phyloP scores from a whole-genome alignment of 2,797 vertebrate species.

The Threskiornis aethiopicus region DNA sequence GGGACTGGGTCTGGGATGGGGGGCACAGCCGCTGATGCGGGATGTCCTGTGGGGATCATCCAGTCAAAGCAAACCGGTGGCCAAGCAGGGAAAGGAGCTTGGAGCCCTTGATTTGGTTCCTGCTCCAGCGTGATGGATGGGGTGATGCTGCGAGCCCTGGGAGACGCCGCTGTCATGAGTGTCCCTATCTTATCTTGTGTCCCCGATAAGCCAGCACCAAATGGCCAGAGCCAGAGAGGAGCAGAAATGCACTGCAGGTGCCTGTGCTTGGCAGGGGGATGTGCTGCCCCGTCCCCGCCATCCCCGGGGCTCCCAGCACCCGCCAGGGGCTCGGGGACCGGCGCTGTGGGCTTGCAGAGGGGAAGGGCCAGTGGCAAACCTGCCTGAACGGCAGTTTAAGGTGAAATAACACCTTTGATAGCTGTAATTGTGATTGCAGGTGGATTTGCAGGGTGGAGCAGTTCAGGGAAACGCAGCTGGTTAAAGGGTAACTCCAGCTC shows the following conservation, averaged over 20 bases:
- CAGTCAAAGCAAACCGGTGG: background rate
- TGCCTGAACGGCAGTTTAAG: background rate
- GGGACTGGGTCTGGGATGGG: background rate
- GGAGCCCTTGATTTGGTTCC: background rate
- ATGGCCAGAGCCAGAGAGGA: background rate
- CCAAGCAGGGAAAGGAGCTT: background rate
- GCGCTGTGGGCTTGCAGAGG: background rate
- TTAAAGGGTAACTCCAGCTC: conserved; percentile 52
- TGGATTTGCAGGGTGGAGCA: conserved; percentile 57
- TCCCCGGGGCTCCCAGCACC: too few relatives aligned
- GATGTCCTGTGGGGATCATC: background rate
- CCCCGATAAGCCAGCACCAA: background rate
- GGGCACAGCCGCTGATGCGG: fast-evolving
- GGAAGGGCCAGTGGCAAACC: background rate
- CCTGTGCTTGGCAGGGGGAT: background rate
- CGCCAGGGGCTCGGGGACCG: fast-evolving
- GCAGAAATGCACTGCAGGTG: background rate
- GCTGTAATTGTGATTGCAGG: conserved; percentile 20
- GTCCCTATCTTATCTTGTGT: background rate
- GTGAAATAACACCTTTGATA: background rate
- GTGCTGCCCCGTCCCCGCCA: background rate
- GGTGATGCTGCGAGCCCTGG: background rate
- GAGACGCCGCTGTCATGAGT: fast-evolving
- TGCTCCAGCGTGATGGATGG: background rate
- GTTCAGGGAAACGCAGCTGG: background rate